These are phyloP conservation scores for Ctenopoma kingsleyae DNA, from an alignment of 2,797 vertebrate genomes.

Conservation along the genomic window DNA sequence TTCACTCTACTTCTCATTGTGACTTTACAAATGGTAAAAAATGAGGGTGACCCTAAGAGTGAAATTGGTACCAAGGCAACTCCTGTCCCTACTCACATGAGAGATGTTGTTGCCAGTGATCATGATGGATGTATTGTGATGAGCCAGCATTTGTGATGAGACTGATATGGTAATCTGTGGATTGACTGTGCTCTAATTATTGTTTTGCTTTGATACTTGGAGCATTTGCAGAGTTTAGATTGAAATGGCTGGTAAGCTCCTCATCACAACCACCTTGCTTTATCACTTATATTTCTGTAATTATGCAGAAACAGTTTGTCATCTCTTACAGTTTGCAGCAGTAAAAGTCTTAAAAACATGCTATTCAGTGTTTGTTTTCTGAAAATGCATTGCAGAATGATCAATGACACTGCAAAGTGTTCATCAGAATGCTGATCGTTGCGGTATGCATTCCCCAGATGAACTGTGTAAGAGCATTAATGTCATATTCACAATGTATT, in stretches of 20 bases:
- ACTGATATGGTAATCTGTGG: conserved; percentile 56
- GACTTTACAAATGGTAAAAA: conserved; percentile 51
- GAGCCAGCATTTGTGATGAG: conserved; percentile 48
- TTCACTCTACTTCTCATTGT: conserved; percentile 48
- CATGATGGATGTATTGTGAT: conserved; percentile 63
- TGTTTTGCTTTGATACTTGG: neutral
- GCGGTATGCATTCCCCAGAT: conserved; percentile 4
- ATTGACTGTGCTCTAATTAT: conserved; percentile 23
- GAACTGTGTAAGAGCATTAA: neutral
- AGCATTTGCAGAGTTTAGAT: conserved; percentile 2
- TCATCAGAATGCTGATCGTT: conserved; percentile 35
- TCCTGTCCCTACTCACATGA: conserved; percentile 36
- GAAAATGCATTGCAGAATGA: no score
- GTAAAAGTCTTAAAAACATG: conserved; percentile 16
- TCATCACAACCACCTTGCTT: neutral
- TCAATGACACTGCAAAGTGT: neutral
- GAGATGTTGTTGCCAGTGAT: conserved; percentile 43
- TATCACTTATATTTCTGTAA: neutral
- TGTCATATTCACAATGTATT: no score
- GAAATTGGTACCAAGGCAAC: conserved; percentile 65
- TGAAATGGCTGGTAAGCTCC: neutral
- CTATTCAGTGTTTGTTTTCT: no score
- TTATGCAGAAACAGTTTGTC: neutral
- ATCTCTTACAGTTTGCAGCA: conserved; percentile 16
- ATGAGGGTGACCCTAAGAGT: conserved; percentile 61